Conservation (phyloP, 2,797 vertebrate genomes). For the Euphonia xanthogaster region DNA sequence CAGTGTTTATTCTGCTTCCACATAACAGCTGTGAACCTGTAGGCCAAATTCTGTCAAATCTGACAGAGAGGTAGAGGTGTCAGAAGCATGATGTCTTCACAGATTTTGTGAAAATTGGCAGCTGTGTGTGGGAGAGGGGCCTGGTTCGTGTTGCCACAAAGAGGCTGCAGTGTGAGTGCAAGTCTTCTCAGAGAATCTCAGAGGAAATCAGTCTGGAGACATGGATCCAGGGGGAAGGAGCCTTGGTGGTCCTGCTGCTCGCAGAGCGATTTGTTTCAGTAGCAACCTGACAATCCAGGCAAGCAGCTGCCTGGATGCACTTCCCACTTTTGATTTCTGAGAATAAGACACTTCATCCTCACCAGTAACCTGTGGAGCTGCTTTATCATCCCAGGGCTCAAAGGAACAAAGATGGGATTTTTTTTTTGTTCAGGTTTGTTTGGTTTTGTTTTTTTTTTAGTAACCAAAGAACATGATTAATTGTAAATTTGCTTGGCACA, state of each 20-base stretch:
- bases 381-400: not conserved
- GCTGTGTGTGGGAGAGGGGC: conserved; percentile 44
- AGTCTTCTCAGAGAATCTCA: not conserved
- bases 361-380: not conserved
- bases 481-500: not conserved
- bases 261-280: not conserved
- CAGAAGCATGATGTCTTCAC: conserved; percentile 29
- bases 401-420: not conserved
- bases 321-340: not conserved
- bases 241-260: conserved; percentile 18
- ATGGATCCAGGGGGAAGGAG: not conserved
- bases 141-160: not conserved
- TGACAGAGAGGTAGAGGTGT: conserved; percentile 39
- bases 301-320: not conserved
- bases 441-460: not conserved
- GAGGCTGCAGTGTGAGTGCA: conserved; percentile 6
- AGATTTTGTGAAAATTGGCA: conserved; percentile 32
- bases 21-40: conserved; percentile 54
- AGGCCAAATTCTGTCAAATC: conserved; percentile 55
- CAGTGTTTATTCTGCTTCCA: conserved; percentile 33
- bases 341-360: not conserved
- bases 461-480: not conserved
- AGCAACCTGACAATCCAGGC: not conserved
- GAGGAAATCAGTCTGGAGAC: not conserved
- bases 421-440: not conserved